These are phyloP conservation scores for Drosophila bocki DNA, from an alignment of 1,140 invertebrate genomes.

Conservation along the genomic window DNA sequence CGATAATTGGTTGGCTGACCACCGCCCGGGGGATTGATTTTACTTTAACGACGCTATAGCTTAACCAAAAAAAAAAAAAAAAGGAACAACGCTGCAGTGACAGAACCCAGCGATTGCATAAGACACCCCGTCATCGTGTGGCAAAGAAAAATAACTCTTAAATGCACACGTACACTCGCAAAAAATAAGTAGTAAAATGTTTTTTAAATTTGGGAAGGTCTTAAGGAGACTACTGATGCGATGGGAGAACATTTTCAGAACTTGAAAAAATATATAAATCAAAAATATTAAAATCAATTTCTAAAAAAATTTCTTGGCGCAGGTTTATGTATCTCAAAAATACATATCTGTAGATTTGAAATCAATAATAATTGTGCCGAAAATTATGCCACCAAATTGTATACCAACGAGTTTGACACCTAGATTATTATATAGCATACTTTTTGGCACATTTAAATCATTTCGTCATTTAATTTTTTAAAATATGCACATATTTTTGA, in stretches of 20 bases:
- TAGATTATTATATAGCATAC: background rate
- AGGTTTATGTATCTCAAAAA: background rate
- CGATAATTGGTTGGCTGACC: constrained; percentile 28
- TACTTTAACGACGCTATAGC: constrained; percentile 5
- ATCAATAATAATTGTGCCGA: background rate
- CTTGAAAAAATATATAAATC: too few species aligned
- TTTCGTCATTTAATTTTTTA: background rate
- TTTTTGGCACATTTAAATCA: background rate
- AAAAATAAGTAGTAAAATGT: background rate
- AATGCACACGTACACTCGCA: constrained; percentile 15
- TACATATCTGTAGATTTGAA: background rate
- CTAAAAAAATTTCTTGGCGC: background rate
- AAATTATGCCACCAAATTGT: background rate
- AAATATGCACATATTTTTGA: background rate
- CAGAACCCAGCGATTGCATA: constrained; percentile 42
- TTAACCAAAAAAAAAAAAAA: constrained; percentile 1
- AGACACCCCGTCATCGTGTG: constrained; percentile 1
- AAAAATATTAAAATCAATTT: background rate
- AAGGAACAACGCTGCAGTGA: constrained; percentile 6
- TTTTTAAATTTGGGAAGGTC: too few species aligned
- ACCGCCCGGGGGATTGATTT: constrained; percentile 16
- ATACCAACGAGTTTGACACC: background rate
- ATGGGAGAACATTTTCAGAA: background rate
- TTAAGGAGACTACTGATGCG: background rate
- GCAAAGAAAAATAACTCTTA: constrained; percentile 28